Evolutionary conservation across 2,113 vertebrate species (phyloP).

Genomic region (Tenrec ecaudatus): DNA sequence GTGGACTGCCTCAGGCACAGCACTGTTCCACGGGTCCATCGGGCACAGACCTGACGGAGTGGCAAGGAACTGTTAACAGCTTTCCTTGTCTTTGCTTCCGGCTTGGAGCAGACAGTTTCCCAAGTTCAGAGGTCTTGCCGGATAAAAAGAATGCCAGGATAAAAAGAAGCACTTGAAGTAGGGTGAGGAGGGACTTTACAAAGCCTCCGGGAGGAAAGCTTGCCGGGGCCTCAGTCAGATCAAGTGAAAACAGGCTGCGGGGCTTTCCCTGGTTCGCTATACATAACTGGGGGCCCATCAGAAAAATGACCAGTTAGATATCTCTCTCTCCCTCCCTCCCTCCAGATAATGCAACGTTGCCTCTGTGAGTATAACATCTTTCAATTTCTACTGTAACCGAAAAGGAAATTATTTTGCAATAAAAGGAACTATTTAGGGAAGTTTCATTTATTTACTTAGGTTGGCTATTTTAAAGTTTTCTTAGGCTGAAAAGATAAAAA

Average conservation of each 20-base stretch:
- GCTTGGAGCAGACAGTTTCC: neutral
- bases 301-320: neutral
- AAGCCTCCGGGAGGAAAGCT: neutral
- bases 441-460: slow-evolving; percentile 27
- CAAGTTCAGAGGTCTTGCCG: neutral
- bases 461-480: neutral
- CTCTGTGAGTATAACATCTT: neutral
- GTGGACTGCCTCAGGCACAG: neutral
- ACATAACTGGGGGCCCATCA: neutral
- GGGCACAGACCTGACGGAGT: neutral
- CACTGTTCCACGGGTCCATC: neutral
- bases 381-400: slow-evolving; percentile 37
- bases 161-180: neutral
- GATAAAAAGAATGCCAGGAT: neutral
- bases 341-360: neutral
- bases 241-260: neutral
- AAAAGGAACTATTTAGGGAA: slow-evolving; percentile 40
- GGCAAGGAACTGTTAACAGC: neutral
- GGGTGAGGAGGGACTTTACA: neutral
- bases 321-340: neutral
- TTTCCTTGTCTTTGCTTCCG: neutral
- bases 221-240: neutral
- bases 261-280: neutral
- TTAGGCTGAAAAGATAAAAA: neutral
- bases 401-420: slow-evolving; percentile 67